A percentile compares a stretch with the other conserved stretches of the same genome.
These are phyloP conservation scores for Theonella swinhoei DNA, from an alignment of 37 sponge, comb jelly and placozoan genomes.

Conservation along the genomic window DNA sequence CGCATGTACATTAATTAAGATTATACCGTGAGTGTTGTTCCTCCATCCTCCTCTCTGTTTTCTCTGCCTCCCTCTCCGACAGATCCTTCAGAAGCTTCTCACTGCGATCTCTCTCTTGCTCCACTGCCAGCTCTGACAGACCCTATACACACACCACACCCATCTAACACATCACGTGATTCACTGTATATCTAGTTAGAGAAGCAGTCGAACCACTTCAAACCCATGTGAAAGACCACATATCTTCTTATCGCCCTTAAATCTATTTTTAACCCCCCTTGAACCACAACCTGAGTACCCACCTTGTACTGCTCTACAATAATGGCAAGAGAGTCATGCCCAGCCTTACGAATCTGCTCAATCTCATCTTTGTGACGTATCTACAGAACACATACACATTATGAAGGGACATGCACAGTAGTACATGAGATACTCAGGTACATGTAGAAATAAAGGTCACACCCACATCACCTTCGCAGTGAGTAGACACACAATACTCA, in stretches of 20 bases:
- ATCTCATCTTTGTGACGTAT: constrained; percentile 63
- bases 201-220: no score
- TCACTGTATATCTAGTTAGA: no score
- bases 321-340: constrained; percentile 77
- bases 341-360: constrained; percentile 76
- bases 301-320: constrained; percentile 91
- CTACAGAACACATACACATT: constrained; percentile 8
- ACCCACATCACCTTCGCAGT: no score
- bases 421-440: not conserved
- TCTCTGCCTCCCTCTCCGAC: constrained; percentile 57
- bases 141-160: constrained; percentile 56
- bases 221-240: no score
- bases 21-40: constrained; percentile 37
- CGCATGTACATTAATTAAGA: no score
- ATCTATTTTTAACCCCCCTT: no score
- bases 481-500: no score
- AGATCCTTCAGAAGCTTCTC: constrained; percentile 63
- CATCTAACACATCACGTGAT: no score
- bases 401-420: no score
- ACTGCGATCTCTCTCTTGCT: constrained; percentile 62
- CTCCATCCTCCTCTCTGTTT: constrained; percentile 57
- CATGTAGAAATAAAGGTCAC: not conserved
- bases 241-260: no score
- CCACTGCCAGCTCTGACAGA: constrained; percentile 44
- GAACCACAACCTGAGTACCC: no score